phyloP scores from a whole-genome alignment of 2,113 vertebrate species.

The Trematomus loennbergii region DNA sequence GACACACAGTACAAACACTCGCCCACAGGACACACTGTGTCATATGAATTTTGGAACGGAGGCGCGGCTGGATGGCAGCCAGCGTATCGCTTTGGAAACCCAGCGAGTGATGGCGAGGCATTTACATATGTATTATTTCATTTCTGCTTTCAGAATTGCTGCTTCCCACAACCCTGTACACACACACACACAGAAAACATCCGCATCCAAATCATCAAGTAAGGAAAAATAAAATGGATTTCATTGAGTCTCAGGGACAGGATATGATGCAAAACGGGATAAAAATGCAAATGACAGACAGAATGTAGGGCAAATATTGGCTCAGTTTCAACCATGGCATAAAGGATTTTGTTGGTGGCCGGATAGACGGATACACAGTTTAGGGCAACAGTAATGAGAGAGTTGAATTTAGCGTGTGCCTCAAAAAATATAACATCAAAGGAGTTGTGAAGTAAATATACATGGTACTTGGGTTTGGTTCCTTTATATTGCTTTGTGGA shows the following conservation, averaged over 20 bases:
- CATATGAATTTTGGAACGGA: conserved; percentile 54
- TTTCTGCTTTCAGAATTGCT: conserved; percentile 36
- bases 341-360: conserved; percentile 49
- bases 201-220: conserved; percentile 38
- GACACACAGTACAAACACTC: conserved; percentile 20
- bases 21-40: conserved; percentile 23
- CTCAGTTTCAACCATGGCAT: conserved; percentile 41
- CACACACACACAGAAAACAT: conserved; percentile 30
- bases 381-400: conserved; percentile 17
- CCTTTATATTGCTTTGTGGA: background rate
- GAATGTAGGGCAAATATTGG: conserved; percentile 55
- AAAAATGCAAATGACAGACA: conserved; percentile 45
- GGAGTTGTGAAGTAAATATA: background rate
- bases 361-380: conserved; percentile 33
- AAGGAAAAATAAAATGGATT: conserved; percentile 10
- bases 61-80: conserved; percentile 58
- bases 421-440: conserved; percentile 37
- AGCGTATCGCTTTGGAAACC: conserved; percentile 58
- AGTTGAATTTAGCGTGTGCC: conserved; percentile 29
- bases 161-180: conserved; percentile 27
- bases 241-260: conserved; percentile 41
- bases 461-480: background rate
- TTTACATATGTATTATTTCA: conserved; percentile 77
- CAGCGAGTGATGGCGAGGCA: conserved; percentile 55
- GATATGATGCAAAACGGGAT: conserved; percentile 34